Evolutionary conservation across 2,113 vertebrate genomes (phyloP).

Genomic region (Pomatorhinus ruficollis): DNA sequence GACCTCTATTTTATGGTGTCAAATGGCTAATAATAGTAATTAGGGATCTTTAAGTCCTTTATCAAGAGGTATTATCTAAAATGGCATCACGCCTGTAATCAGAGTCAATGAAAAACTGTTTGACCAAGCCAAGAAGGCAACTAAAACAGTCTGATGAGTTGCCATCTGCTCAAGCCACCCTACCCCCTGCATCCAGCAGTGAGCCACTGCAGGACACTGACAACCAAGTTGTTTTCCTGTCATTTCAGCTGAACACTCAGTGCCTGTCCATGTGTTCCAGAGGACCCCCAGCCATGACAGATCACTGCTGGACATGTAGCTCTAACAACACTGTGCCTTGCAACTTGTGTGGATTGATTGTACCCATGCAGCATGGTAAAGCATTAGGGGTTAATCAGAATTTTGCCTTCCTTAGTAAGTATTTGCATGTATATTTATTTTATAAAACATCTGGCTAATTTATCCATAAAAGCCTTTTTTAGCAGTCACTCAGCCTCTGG

Average conservation of each 20-base stretch:
- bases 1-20: background rate
- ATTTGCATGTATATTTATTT: background rate
- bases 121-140: background rate
- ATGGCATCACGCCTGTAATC: background rate
- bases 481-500: background rate
- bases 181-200: background rate
- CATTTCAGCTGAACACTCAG: background rate
- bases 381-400: background rate
- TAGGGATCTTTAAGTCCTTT: background rate
- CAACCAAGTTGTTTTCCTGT: background rate
- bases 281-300: background rate
- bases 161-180: constrained; percentile 31
- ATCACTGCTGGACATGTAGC: rapidly evolving
- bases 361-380: background rate
- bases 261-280: background rate
- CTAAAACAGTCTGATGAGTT: background rate
- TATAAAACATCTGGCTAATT: background rate
- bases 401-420: background rate
- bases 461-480: background rate
- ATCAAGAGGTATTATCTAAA: background rate
- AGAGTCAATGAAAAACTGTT: background rate
- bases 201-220: background rate
- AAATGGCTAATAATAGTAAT: background rate
- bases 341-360: background rate
- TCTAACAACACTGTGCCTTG: background rate